Base-by-base conservation (phyloP, 2,888 invertebrate species). In the Calliphora vomitoria region DNA sequence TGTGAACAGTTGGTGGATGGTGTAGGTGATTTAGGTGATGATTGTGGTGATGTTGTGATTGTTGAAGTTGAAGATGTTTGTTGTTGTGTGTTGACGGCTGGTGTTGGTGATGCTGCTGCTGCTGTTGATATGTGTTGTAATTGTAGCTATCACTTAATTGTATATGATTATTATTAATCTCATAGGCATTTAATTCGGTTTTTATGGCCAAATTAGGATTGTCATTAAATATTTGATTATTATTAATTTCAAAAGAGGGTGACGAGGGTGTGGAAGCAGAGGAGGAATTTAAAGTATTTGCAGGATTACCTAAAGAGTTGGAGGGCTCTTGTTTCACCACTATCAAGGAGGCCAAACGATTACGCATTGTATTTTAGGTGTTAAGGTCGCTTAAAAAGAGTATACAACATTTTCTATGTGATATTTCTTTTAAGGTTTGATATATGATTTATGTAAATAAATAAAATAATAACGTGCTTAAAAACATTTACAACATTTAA, bases 331-430 rank as follows among this genome's bases (percentile, higher is more conserved):
- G 93, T 92, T 93, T 93, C 90, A 93, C 93, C 92, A 93, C 93
- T 92, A 93, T 93, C 91, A 93, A 89, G 87, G 93, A 93, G 89
- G 94, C 93, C 90, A 93, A 93, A 90, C 94, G 93, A 93, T 93
- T 93, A 92, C 93, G 93, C 93, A 93, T 93, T 91, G 91, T 87
- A 92, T 88, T 64, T 62, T 72, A 87, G 76, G 18, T 38, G 5
- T 78, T 85, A 62, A 31, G 31, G 18, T 25, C 8, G 5, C 76
- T 81, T 76, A 38, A 64, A 69, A 31, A 20, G n/a, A 10, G 3
- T 35, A 71, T 62, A 47, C 31, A 71, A 78, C 62, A 62, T 53
- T 76, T 76, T 72, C n/a, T 60, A 62, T 20, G 15, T 11, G 4
- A 20, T 35, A 5, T 31, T 10, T 6, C 44, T 58, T 64, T 15